Evolutionary conservation across 2,888 invertebrate genomes (phyloP).

Genomic region (Drosophila merina): DNA sequence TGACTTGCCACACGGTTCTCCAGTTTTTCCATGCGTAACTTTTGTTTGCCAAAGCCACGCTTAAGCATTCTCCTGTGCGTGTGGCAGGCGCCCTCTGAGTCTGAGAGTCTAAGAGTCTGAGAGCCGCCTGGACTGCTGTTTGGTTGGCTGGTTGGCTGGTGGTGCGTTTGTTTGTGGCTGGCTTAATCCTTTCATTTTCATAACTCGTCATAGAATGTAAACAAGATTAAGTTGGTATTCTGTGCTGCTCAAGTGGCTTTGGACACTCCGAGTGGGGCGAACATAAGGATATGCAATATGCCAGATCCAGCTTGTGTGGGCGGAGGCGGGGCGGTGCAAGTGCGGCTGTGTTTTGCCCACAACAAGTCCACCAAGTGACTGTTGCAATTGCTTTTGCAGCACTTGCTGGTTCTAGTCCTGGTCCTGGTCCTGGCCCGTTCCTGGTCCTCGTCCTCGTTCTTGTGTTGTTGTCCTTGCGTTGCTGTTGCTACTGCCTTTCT

Average conservation of each 20-base stretch:
- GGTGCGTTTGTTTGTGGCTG: constrained; percentile 73
- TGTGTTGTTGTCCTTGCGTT: constrained; percentile 47
- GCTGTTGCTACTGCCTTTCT: constrained; percentile 60
- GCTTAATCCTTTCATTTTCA: constrained; percentile 80
- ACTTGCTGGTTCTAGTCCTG: constrained; percentile 38
- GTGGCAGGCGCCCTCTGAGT: constrained; percentile 21
- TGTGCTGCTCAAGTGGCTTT: constrained; percentile 78
- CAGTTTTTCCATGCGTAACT: constrained; percentile 71
- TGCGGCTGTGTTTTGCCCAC: constrained; percentile 62
- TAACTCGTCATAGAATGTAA: constrained; percentile 80
- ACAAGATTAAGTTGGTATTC: constrained; percentile 80
- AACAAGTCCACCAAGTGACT: constrained; percentile 78
- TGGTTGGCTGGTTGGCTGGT: constrained; percentile 30
- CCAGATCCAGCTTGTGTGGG: constrained; percentile 2
- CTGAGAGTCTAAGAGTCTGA: constrained; percentile 22
- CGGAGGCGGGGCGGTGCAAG: constrained; percentile 20
- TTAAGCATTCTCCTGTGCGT: constrained; percentile 54
- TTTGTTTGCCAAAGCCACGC: constrained; percentile 69
- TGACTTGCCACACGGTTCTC: constrained; percentile 33
- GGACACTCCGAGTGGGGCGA: constrained; percentile 31
- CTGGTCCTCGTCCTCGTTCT: constrained; percentile 41
- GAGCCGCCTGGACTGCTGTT: constrained; percentile 1
- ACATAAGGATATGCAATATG: constrained; percentile 38
- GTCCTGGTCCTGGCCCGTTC: constrained; percentile 19
- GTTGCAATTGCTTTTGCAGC: constrained; percentile 75